A percentile compares a stretch with the other conserved stretches of the same genome.
Evolutionary conservation across 2,888 invertebrate genomes (phyloP).

Genomic region (Hypena proboscidalis): DNA sequence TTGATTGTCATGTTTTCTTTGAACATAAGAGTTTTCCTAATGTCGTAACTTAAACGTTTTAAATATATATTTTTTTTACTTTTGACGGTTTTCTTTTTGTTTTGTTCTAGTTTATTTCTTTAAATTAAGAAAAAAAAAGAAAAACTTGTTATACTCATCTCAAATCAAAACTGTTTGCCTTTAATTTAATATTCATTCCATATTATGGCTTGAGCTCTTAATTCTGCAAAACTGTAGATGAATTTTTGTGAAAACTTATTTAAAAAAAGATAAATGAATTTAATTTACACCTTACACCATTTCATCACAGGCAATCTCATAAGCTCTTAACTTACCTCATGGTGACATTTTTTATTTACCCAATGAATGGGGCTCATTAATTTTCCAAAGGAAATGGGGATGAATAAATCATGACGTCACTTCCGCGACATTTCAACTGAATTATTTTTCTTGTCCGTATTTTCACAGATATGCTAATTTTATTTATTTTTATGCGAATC

Average conservation of each 20-base stretch:
- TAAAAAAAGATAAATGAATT: too few relatives aligned
- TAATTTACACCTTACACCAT: not conserved
- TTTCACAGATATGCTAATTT: slow-evolving; percentile 7
- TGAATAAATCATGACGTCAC: slow-evolving; percentile 60
- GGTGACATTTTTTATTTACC: slow-evolving; percentile 48
- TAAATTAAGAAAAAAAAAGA: too few relatives aligned
- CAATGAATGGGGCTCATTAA: slow-evolving; percentile 58
- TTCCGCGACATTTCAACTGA: slow-evolving; percentile 43
- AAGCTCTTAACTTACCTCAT: slow-evolving; percentile 11
- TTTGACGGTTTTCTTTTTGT: too few relatives aligned
- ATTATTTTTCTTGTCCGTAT: slow-evolving; percentile 33
- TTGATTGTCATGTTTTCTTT: slow-evolving; percentile 35
- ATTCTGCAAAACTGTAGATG: too few relatives aligned
- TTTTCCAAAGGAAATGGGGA: slow-evolving; percentile 48
- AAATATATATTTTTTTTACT: not conserved
- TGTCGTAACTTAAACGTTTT: slow-evolving; percentile 21
- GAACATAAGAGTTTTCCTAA: slow-evolving; percentile 19
- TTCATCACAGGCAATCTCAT: not conserved
- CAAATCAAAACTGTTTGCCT: too few relatives aligned
- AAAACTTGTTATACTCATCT: too few relatives aligned
- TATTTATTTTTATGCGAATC: too few relatives aligned
- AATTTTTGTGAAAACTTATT: too few relatives aligned
- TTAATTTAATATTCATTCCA: too few relatives aligned
- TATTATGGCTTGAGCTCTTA: too few relatives aligned
- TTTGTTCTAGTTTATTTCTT: too few relatives aligned